Evolutionary conservation across 2,113 vertebrate genomes (phyloP).

Genomic region (Vombatus ursinus): DNA sequence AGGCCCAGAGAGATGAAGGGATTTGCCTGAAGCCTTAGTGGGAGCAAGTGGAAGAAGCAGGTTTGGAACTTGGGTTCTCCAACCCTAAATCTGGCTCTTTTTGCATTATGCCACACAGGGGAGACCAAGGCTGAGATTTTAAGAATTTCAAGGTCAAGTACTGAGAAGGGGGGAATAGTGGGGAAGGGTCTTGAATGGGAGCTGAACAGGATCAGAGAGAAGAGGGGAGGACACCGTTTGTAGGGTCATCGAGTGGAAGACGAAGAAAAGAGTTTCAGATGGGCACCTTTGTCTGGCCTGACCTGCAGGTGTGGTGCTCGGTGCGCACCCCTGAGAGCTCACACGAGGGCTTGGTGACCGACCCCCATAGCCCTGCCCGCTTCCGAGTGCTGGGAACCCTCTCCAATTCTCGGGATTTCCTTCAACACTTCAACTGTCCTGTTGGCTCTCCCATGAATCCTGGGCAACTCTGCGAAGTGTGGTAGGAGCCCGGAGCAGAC

Average conservation of each 20-base stretch:
- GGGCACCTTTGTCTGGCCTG: conserved; percentile 69
- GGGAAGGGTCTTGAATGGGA: background rate
- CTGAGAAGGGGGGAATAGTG: too few species aligned
- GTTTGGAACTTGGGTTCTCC: background rate
- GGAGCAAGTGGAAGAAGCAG: background rate
- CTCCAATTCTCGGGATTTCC: conserved; percentile 97
- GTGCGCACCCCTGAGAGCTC: conserved; percentile 97
- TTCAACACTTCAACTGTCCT: conserved; percentile 92
- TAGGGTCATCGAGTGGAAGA: background rate
- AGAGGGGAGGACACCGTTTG: background rate
- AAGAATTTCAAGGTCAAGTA: background rate
- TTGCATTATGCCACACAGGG: background rate
- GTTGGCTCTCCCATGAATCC: conserved; percentile 94
- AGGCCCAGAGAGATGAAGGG: background rate
- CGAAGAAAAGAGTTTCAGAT: background rate
- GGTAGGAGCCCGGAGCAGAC: conserved; percentile 84
- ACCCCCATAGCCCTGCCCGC: conserved; percentile 96
- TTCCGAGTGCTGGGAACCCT: conserved; percentile 96
- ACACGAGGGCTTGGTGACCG: conserved; percentile 96
- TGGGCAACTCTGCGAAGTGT: conserved; percentile 95
- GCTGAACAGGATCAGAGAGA: background rate
- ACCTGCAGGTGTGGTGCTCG: conserved; percentile 95
- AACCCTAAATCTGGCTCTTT: background rate
- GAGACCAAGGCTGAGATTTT: background rate
- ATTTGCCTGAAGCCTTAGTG: background rate